Evolutionary conservation across 2,888 invertebrate species (phyloP).

Genomic region (Cactoblastis cactorum): DNA sequence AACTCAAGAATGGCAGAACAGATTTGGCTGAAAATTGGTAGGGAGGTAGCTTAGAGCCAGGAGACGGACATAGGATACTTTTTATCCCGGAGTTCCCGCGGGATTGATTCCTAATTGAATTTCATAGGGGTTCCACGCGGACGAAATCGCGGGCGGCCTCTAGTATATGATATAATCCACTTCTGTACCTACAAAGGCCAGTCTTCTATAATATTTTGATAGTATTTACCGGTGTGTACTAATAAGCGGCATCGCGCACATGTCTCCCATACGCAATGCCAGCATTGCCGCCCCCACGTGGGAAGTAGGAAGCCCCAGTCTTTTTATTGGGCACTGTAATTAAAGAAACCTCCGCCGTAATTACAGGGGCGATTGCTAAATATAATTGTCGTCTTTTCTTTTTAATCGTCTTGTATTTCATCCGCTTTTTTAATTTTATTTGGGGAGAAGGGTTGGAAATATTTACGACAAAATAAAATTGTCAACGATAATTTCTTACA

Average conservation of each 20-base stretch:
- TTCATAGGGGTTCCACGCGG: too few species aligned
- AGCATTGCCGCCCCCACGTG: conserved; percentile 49
- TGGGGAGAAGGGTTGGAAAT: not conserved
- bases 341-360: conserved; percentile 72
- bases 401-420: conserved; percentile 50
- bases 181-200: conserved; percentile 25
- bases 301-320: conserved; percentile 73
- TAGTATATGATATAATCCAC: too few species aligned
- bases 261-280: conserved; percentile 43
- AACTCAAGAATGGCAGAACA: too few species aligned
- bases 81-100: too few species aligned
- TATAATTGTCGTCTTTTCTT: conserved; percentile 71
- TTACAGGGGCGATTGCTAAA: conserved; percentile 77
- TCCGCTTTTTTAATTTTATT: conserved; percentile 32
- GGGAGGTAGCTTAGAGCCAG: too few species aligned
- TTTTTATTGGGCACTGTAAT: conserved; percentile 73
- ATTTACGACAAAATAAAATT: not conserved
- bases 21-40: too few species aligned
- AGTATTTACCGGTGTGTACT: conserved; percentile 52
- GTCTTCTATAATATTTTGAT: conserved; percentile 49
- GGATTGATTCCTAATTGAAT: too few species aligned
- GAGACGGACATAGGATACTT: too few species aligned
- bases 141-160: too few species aligned
- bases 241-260: conserved; percentile 71
- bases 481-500: too few species aligned